These are phyloP conservation scores for Brachionichthys hirsutus DNA, from an alignment of 2,113 vertebrate genomes.

Conservation along the genomic window DNA sequence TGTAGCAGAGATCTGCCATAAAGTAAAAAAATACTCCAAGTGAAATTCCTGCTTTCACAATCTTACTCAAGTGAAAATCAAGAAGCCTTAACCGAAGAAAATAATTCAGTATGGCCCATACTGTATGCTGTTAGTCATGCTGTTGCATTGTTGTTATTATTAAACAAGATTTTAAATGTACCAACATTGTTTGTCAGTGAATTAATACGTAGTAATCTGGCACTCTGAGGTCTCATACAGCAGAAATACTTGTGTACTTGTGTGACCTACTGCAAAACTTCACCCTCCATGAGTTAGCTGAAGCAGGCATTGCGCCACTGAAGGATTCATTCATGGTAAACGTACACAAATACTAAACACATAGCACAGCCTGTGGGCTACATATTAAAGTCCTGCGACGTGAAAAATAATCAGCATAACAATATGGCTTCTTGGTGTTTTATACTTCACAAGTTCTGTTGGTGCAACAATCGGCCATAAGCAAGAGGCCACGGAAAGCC, in stretches of 20 bases:
- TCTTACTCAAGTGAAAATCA: background rate
- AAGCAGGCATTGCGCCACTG: no score
- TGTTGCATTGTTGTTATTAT: no score
- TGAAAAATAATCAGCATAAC: constrained; percentile 6
- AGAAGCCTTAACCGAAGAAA: no score
- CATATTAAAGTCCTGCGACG: constrained; percentile 4
- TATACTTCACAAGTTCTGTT: constrained; percentile 5
- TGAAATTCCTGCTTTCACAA: no score
- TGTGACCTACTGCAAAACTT: background rate
- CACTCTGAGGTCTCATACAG: background rate
- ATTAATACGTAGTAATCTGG: background rate
- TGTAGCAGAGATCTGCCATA: no score
- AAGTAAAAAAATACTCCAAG: no score
- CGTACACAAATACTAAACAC: background rate
- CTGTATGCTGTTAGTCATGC: background rate
- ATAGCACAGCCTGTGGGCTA: background rate
- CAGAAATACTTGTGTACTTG: background rate
- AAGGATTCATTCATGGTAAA: background rate
- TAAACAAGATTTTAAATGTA: no score
- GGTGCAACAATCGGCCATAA: constrained; percentile 11
- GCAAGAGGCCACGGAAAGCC: background rate
- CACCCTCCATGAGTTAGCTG: no score
- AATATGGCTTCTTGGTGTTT: constrained; percentile 17
- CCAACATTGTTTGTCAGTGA: background rate
- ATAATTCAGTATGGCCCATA: background rate